These are phyloP conservation scores for Macrophya annulata DNA, from an alignment of 2,888 invertebrate species.

Conservation along the genomic window DNA sequence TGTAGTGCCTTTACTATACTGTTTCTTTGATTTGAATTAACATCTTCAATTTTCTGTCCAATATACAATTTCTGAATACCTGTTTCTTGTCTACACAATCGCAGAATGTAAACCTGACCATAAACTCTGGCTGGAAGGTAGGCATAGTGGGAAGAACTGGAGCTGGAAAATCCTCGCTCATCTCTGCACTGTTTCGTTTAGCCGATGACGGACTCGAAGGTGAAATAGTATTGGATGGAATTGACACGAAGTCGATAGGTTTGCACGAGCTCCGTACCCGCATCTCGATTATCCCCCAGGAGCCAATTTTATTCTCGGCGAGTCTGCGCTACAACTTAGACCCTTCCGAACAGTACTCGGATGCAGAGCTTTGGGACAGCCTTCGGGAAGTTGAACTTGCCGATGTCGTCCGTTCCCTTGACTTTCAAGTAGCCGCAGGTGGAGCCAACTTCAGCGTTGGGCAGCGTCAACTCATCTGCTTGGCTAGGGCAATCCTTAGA, in stretches of 20 bases:
- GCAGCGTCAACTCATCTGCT: conserved; percentile 85
- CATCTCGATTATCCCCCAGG: conserved; percentile 90
- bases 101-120: conserved; percentile 84
- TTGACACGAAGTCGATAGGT: conserved; percentile 87
- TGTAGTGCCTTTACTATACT: background rate
- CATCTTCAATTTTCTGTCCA: conserved; percentile 63
- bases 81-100: background rate
- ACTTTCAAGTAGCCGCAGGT: conserved; percentile 81
- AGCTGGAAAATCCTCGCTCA: conserved; percentile 90
- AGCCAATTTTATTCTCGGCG: conserved; percentile 86
- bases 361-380: conserved; percentile 86
- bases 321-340: conserved; percentile 87
- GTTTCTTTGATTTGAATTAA: no score
- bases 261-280: conserved; percentile 88
- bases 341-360: conserved; percentile 85
- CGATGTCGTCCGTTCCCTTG: conserved; percentile 77
- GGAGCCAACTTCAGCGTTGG: conserved; percentile 86
- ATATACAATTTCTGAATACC: background rate
- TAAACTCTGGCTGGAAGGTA: conserved; percentile 88
- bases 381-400: conserved; percentile 83
- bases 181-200: conserved; percentile 91
- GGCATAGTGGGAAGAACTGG: conserved; percentile 93
- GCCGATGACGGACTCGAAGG: conserved; percentile 88
- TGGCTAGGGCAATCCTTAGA: conserved; percentile 85
- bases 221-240: conserved; percentile 89